Conservation (phyloP, 2,113 vertebrate genomes). For the Hyperoodon ampullatus region DNA sequence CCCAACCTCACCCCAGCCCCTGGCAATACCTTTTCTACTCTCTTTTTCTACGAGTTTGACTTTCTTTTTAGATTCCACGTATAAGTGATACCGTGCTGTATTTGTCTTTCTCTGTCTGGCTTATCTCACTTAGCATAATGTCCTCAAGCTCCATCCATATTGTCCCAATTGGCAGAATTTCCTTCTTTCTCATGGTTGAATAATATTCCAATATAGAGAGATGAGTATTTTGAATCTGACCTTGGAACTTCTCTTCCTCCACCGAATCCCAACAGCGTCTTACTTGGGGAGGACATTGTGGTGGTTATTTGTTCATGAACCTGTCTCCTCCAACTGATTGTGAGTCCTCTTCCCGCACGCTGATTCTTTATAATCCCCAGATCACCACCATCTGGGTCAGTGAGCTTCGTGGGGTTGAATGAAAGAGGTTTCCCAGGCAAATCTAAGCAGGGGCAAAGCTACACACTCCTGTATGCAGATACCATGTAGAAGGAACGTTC, state of each 20-base stretch:
- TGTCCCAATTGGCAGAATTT: neutral
- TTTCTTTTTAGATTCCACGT: too few relatives aligned
- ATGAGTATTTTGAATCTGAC: neutral
- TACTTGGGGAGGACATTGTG: accelerated
- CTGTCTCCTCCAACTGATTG: accelerated
- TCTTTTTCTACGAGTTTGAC: neutral
- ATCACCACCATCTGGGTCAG: neutral
- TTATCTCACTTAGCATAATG: neutral
- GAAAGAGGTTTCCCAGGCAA: neutral
- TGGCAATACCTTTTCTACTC: neutral
- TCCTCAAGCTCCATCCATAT: neutral
- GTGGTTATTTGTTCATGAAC: neutral
- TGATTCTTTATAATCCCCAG: neutral
- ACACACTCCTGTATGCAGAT: neutral
- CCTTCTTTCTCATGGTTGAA: neutral
- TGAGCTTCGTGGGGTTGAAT: accelerated
- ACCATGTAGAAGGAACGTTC: accelerated
- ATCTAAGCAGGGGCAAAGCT: neutral
- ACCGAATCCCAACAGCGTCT: neutral
- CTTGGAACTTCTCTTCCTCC: accelerated
- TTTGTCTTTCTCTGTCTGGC: neutral
- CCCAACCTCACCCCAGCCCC: accelerated
- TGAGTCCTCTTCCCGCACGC: neutral
- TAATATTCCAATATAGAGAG: neutral
- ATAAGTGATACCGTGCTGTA: too few relatives aligned